Evolutionary conservation across 1,140 invertebrate species (phyloP).

Genomic region (Brachionus sp.): DNA sequence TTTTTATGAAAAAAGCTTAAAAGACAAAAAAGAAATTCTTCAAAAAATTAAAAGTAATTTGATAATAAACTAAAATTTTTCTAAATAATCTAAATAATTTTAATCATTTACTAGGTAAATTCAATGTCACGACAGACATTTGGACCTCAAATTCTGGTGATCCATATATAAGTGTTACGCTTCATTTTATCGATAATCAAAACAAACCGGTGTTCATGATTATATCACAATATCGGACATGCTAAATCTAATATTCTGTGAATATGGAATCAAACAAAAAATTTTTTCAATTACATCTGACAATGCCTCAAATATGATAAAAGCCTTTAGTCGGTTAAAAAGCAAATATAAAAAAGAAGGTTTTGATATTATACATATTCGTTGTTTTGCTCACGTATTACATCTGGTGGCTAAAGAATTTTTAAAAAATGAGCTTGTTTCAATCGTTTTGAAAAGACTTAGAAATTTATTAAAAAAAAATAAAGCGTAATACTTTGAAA

Average conservation of each 20-base stretch:
- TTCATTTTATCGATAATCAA: neutral
- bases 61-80: conserved; percentile 1
- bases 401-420: neutral
- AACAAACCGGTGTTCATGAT: neutral
- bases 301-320: conserved; percentile 8
- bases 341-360: neutral
- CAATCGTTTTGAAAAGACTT: neutral
- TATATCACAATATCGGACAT: neutral
- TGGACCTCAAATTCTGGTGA: neutral
- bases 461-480: neutral
- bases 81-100: neutral
- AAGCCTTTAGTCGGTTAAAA: neutral
- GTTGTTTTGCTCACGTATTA: neutral
- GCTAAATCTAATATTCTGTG: neutral
- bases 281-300: neutral
- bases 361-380: neutral
- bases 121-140: neutral
- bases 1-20: conserved; percentile 18
- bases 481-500: neutral
- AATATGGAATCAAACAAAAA: neutral
- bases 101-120: neutral
- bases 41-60: conserved; percentile 23
- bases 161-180: neutral
- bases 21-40: conserved; percentile 1
- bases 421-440: neutral